Evolutionary conservation across 2,113 vertebrate genomes (phyloP).

Genomic region (Pao palembangensis): DNA sequence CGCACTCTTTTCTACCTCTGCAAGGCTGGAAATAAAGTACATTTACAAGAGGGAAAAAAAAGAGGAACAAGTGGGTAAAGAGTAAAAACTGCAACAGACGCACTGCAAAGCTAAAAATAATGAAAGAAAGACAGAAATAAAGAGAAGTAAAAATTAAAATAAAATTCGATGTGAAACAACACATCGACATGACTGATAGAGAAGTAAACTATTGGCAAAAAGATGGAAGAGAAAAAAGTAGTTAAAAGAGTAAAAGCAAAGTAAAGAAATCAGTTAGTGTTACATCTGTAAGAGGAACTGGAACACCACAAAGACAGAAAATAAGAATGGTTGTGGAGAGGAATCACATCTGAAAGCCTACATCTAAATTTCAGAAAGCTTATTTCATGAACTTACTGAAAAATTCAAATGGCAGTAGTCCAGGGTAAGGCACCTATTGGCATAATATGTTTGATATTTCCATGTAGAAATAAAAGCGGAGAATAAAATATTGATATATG

Average conservation of each 20-base stretch:
- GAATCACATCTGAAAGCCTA: slow-evolving; percentile 27
- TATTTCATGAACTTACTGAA: slow-evolving; percentile 43
- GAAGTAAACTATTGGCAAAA: slow-evolving; percentile 8
- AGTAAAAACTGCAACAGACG: slow-evolving; percentile 24
- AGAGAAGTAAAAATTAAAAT: slow-evolving; percentile 2
- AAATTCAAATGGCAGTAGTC: slow-evolving; percentile 44
- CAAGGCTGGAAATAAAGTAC: slow-evolving; percentile 40
- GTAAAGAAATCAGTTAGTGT: slow-evolving; percentile 44
- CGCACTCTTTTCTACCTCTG: slow-evolving; percentile 23
- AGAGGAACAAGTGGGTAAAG: slow-evolving; percentile 26
- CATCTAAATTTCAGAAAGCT: slow-evolving; percentile 43
- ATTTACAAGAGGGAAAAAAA: slow-evolving; percentile 19
- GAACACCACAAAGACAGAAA: slow-evolving; percentile 15
- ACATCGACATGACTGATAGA: background rate
- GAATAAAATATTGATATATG: slow-evolving; percentile 53
- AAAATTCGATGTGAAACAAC: background rate
- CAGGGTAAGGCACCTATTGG: slow-evolving; percentile 30
- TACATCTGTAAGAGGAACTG: slow-evolving; percentile 23
- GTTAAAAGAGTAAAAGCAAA: slow-evolving; percentile 35
- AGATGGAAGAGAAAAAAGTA: slow-evolving; percentile 10
- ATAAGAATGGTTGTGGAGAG: slow-evolving; percentile 18
- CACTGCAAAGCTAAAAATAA: slow-evolving; percentile 10
- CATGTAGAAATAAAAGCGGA: slow-evolving; percentile 48
- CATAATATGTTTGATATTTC: slow-evolving; percentile 57
- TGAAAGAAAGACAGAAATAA: slow-evolving; percentile 5